Evolutionary conservation across 2,888 invertebrate species (phyloP).

Genomic region (Trilocha varians): DNA sequence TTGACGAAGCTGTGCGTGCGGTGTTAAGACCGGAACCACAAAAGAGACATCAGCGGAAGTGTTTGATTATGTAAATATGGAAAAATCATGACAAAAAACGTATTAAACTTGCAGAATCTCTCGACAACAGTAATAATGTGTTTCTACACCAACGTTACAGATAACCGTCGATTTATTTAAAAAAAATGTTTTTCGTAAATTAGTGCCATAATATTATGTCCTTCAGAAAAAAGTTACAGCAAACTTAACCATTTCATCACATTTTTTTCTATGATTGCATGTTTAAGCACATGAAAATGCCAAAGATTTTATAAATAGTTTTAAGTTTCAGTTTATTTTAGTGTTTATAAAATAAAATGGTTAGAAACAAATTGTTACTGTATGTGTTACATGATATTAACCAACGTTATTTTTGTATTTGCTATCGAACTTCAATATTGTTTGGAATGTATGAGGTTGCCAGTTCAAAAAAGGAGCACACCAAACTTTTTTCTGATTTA

Average conservation of each 20-base stretch:
- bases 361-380: conserved; percentile 72
- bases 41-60: conserved; percentile 94
- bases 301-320: conserved; percentile 66
- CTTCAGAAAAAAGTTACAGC: not conserved
- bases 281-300: conserved; percentile 52
- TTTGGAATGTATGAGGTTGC: too few relatives aligned
- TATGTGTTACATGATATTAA: conserved; percentile 34
- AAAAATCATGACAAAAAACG: conserved; percentile 38
- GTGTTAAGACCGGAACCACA: conserved; percentile 97
- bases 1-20: conserved; percentile 98
- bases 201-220: conserved; percentile 14
- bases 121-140: conserved; percentile 64
- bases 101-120: conserved; percentile 49
- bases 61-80: conserved; percentile 80
- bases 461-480: too few relatives aligned
- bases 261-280: conserved; percentile 35
- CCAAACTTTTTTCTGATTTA: too few relatives aligned
- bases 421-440: conserved; percentile 53
- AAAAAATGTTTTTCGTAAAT: not conserved
- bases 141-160: conserved; percentile 48
- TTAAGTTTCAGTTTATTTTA: conserved; percentile 47
- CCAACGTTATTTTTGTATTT: conserved; percentile 62
- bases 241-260: conserved; percentile 4
- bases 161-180: conserved; percentile 5
- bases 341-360: conserved; percentile 39